phyloP scores from a whole-genome alignment of 2,888 invertebrate genomes.

The Cheilosia grossa region DNA sequence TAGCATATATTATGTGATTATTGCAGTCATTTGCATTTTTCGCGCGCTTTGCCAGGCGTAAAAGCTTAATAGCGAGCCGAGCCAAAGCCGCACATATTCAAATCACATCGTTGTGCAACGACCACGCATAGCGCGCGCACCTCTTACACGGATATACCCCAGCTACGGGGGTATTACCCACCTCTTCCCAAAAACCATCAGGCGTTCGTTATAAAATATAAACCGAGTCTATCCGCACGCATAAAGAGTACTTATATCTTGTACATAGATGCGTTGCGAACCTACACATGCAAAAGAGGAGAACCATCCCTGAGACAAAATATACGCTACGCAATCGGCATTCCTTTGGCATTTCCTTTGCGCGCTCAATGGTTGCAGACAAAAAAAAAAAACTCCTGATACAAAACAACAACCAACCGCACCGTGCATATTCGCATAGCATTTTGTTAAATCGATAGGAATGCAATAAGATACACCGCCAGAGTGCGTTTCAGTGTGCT shows the following conservation, averaged over 20 bases:
- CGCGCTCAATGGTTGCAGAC: slow-evolving; percentile 51
- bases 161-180: slow-evolving; percentile 11
- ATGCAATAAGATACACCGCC: slow-evolving; percentile 66
- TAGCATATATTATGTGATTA: slow-evolving; percentile 55
- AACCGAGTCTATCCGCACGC: slow-evolving; percentile 5
- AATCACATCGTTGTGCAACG: slow-evolving; percentile 35
- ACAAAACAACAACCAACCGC: slow-evolving; percentile 44
- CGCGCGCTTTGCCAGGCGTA: slow-evolving; percentile 17
- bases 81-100: slow-evolving; percentile 26
- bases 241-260: not conserved
- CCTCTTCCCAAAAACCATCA: slow-evolving; percentile 29
- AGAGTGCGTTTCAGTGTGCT: slow-evolving; percentile 51
- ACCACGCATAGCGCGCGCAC: slow-evolving; percentile 41
- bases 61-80: slow-evolving; percentile 28
- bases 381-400: slow-evolving; percentile 29
- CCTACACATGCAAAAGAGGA: slow-evolving; percentile 23
- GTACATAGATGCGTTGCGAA: slow-evolving; percentile 19
- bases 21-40: slow-evolving; percentile 51
- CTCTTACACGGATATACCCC: not conserved
- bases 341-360: slow-evolving; percentile 68
- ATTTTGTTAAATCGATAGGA: slow-evolving; percentile 70
- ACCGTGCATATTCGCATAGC: slow-evolving; percentile 53
- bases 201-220: slow-evolving; percentile 14
- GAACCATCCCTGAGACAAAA: slow-evolving; percentile 24
- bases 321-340: slow-evolving; percentile 20